Base-by-base conservation (phyloP, 2,888 invertebrate species). In the Cepaea hortensis region DNA sequence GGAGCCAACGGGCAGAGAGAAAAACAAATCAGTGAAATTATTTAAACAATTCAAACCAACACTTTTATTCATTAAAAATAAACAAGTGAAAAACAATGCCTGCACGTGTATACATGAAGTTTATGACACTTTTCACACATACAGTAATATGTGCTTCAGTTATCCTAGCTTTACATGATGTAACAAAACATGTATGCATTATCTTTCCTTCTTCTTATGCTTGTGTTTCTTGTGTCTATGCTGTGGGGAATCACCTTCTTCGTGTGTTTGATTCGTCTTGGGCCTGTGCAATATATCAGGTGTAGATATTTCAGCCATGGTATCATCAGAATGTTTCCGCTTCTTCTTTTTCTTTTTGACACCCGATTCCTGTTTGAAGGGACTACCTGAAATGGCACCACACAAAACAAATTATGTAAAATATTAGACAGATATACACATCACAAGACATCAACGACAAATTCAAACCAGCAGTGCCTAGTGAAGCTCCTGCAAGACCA, bases 201-300 rank as follows among this genome's bases (percentile, higher is more conserved):
- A 79, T 23, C 48, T 68, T 81, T 50, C 68, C 68, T 15, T 81
- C 50, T 50, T 81, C 48, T 81, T 68, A 70, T 81, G 68, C 23
- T 81, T 81, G 48, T 81, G 81, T 81, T 81, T 81, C 70, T 81
- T 81, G 46, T 70, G 48, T 11, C 48, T 48, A 70, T 68, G 65
- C 50, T 81, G 15, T 6, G 4, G 15, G 46, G 81, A 65, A n/a
- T 81, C 80, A 23, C 5, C 15, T 11, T 62, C 48, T 7, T 48
- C n/a, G 3, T 81, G 20, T n/a, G 13, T 68, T 81, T 70, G 70
- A 0, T n/a, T 46, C 46, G n/a, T 81, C 81, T 81, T 81, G 46
- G 48, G 46, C 70, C 18, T 50, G 23, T 68, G 81, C n/a, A 70
- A 11, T n/a, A 48, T 50, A 20, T 81, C 81, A 46, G 35, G n/a